Evolutionary conservation across 2,113 vertebrate genomes (phyloP).

Genomic region (Solenodon paradoxus): DNA sequence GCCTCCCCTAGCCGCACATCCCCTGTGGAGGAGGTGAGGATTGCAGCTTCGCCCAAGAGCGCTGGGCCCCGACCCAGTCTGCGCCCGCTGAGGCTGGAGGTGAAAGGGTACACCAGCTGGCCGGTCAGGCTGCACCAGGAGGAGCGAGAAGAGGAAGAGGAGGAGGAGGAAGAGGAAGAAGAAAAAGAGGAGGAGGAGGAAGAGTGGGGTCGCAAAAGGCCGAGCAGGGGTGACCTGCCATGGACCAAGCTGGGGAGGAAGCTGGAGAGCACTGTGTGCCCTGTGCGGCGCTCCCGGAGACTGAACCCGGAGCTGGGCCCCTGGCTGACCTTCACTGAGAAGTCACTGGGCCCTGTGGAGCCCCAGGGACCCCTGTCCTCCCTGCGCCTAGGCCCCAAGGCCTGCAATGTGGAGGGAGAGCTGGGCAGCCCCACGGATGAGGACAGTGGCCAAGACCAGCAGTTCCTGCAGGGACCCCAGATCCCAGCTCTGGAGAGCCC

Average conservation of each 20-base stretch:
- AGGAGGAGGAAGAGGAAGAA: not conserved
- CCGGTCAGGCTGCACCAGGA: not conserved
- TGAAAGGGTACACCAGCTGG: not conserved
- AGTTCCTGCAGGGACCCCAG: conserved; percentile 67
- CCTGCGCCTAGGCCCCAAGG: not conserved
- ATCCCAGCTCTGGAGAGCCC: conserved; percentile 84
- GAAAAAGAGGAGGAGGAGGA: conserved; percentile 49
- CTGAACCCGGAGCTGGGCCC: conserved; percentile 87
- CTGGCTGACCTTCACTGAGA: conserved; percentile 78
- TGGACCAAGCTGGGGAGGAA: conserved; percentile 76
- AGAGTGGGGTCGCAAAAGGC: conserved; percentile 58
- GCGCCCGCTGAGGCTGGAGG: conserved; percentile 55
- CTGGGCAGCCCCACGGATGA: conserved; percentile 61
- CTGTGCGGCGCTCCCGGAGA: conserved; percentile 93
- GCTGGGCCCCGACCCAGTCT: conserved; percentile 59
- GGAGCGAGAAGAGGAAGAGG: conserved; percentile 15
- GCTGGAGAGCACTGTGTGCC: conserved; percentile 80
- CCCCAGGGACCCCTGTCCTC: not conserved
- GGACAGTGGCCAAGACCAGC: conserved; percentile 36
- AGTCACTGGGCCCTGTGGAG: not conserved
- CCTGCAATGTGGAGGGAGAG: conserved; percentile 71
- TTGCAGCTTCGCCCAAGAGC: conserved; percentile 32
- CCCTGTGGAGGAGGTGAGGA: conserved; percentile 22
- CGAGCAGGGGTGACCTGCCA: conserved; percentile 43
- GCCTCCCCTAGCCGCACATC: not conserved